phyloP scores from a whole-genome alignment of 2,113 vertebrate species.

The Plotosus lineatus region DNA sequence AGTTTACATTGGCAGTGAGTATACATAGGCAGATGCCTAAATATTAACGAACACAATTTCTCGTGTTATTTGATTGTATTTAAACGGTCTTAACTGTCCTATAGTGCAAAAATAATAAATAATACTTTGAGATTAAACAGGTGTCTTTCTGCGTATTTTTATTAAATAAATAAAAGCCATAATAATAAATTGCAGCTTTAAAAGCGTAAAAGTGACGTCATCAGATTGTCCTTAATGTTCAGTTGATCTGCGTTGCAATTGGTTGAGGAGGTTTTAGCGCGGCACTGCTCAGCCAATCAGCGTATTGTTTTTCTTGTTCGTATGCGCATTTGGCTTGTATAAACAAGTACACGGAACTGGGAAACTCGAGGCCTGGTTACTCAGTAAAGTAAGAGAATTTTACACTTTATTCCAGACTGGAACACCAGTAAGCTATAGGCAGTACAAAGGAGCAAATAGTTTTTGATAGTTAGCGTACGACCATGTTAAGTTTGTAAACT shows the following conservation, averaged over 20 bases:
- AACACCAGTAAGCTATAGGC: neutral
- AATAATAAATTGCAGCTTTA: neutral
- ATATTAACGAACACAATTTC: neutral
- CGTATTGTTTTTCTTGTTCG: conserved; percentile 69
- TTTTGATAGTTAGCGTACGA: conserved; percentile 15
- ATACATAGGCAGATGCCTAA: conserved; percentile 17
- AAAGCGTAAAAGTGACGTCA: conserved; percentile 32
- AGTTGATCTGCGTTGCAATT: conserved; percentile 58
- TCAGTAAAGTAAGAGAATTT: conserved; percentile 16
- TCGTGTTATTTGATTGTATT: neutral
- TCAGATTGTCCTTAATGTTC: neutral
- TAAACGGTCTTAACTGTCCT: neutral
- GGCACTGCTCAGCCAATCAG: conserved; percentile 69
- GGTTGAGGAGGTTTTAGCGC: conserved; percentile 71
- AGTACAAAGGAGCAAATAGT: neutral
- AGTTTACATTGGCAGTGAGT: too few species aligned
- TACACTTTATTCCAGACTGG: neutral
- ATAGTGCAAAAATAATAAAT: conserved; percentile 21
- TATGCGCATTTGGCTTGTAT: conserved; percentile 55
- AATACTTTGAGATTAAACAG: neutral
- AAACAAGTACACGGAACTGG: conserved; percentile 61
- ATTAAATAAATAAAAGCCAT: neutral
- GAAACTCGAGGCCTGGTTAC: conserved; percentile 20
- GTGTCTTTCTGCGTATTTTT: neutral
- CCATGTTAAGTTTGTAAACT: conserved; percentile 50